phyloP scores from a whole-genome alignment of 2,888 invertebrate genomes.

The Ecliptopera silaceata region DNA sequence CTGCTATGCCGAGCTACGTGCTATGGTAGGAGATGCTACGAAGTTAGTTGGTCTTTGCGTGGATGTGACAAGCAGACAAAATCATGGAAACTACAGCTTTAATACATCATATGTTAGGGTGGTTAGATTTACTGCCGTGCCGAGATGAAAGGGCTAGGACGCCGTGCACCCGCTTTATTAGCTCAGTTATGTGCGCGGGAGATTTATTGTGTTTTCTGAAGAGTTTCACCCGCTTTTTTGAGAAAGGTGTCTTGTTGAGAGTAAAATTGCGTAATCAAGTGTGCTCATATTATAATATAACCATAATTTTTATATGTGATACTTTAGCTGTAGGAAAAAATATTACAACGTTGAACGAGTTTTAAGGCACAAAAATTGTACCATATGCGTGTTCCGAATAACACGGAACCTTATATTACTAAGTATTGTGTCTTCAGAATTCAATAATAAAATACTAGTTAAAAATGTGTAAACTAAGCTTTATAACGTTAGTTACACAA shows the following conservation, averaged over 20 bases:
- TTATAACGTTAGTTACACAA: slow-evolving; percentile 5
- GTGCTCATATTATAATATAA: background rate
- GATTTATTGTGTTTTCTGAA: slow-evolving; percentile 56
- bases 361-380: background rate
- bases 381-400: too few species aligned
- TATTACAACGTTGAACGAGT: too few species aligned
- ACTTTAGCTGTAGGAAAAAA: too few species aligned
- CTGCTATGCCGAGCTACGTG: background rate
- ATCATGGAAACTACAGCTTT: slow-evolving; percentile 1
- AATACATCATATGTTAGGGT: slow-evolving; percentile 21
- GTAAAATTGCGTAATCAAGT: slow-evolving; percentile 18
- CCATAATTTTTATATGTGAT: background rate
- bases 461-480: background rate
- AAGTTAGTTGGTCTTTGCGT: background rate
- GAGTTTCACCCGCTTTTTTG: slow-evolving; percentile 39
- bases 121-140: slow-evolving; percentile 62
- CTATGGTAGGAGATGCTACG: background rate
- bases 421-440: too few species aligned
- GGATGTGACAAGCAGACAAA: background rate
- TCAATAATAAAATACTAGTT: too few species aligned
- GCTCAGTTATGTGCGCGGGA: slow-evolving; percentile 54
- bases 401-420: too few species aligned
- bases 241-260: slow-evolving; percentile 28
- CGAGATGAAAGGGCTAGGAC: slow-evolving; percentile 67
- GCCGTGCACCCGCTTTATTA: slow-evolving; percentile 62